Percentiles rank a stretch among this genome's conserved stretches.
phyloP scores from a whole-genome alignment of 30 jellyfish, hydroid and myxozoan genomes.

The Aurelia aurita region DNA sequence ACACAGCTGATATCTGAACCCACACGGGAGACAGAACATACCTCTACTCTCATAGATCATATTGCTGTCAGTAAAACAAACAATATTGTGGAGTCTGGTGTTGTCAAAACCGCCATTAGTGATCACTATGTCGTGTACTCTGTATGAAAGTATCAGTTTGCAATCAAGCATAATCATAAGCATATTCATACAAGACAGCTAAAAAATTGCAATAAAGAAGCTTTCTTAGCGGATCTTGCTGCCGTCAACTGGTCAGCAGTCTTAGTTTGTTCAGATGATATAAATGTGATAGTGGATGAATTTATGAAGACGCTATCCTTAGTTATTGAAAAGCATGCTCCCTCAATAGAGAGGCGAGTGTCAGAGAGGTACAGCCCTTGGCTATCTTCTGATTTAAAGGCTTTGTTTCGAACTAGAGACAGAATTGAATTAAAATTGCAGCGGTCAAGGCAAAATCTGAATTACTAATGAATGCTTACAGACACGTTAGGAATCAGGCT shows the following conservation, averaged over 20 bases:
- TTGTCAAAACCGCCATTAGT: slow-evolving; percentile 16
- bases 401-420: too few species aligned
- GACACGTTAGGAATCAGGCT: too few species aligned
- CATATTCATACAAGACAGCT: neutral
- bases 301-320: neutral
- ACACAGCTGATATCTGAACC: slow-evolving; percentile 23
- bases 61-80: slow-evolving; percentile 27
- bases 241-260: neutral
- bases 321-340: too few species aligned
- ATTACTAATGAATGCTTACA: too few species aligned
- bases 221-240: slow-evolving; percentile 4
- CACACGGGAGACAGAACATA: slow-evolving; percentile 13
- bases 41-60: slow-evolving; percentile 17
- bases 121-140: neutral
- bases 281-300: neutral
- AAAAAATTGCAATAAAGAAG: slow-evolving; percentile 2
- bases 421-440: too few species aligned
- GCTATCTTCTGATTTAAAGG: too few species aligned
- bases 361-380: too few species aligned
- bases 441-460: too few species aligned
- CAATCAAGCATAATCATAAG: neutral
- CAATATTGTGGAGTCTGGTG: slow-evolving; percentile 12
- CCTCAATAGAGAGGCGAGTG: too few species aligned
- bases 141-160: neutral
- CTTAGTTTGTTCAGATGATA: neutral